Percentiles rank a stretch among this genome's conserved stretches.
Conservation (phyloP, 2,888 invertebrate species). For the Rhaphigaster nebulosa region DNA sequence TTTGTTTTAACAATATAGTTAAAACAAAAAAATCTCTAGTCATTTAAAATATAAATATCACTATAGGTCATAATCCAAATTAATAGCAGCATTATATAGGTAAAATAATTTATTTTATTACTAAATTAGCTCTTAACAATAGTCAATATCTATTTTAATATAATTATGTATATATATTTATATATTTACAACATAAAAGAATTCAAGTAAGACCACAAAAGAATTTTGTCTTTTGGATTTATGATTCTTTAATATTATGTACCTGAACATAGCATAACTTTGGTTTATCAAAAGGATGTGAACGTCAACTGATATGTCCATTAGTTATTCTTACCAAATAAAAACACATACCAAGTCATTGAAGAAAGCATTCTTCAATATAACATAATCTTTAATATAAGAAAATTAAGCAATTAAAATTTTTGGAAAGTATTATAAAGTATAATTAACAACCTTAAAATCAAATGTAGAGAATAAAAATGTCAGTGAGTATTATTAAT, state of each 20-base stretch:
- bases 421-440: neutral
- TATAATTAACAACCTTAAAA: too few relatives aligned
- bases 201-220: constrained; percentile 9
- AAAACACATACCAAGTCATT: neutral
- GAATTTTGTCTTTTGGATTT: constrained; percentile 18
- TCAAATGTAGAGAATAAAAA: neutral
- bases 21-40: neutral
- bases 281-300: constrained; percentile 23
- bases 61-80: neutral
- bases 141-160: constrained; percentile 14
- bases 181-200: constrained; percentile 25
- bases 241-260: constrained; percentile 21
- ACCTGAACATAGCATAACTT: constrained; percentile 29
- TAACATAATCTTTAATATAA: neutral
- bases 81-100: constrained; percentile 21
- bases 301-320: neutral
- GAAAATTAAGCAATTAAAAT: neutral
- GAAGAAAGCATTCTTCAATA: neutral
- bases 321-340: neutral
- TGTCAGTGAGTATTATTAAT: neutral
- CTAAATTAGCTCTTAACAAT: constrained; percentile 23
- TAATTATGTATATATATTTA: constrained; percentile 41
- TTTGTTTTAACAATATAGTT: neutral
- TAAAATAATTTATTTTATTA: constrained; percentile 28
- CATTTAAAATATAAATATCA: constrained; percentile 14